These are phyloP conservation scores for Falco berigora DNA, from an alignment of 2,797 vertebrate genomes.

Conservation along the genomic window DNA sequence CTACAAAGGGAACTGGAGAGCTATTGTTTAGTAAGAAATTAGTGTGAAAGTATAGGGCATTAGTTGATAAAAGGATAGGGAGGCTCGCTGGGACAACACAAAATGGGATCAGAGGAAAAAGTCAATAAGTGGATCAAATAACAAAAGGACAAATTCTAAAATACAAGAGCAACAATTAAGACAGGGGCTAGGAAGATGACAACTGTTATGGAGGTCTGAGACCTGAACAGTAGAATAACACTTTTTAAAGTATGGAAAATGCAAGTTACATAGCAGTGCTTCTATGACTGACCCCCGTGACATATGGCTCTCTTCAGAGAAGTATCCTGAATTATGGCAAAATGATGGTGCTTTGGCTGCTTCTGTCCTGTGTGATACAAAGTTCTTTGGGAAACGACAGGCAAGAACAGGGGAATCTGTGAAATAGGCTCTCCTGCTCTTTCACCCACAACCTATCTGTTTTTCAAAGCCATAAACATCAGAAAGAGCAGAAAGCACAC, in stretches of 20 bases:
- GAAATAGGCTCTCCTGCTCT: background rate
- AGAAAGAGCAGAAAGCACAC: background rate
- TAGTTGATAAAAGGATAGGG: constrained; percentile 70
- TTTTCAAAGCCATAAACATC: background rate
- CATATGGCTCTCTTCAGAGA: background rate
- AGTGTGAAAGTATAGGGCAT: constrained; percentile 61
- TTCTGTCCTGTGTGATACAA: background rate
- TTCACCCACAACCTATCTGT: background rate
- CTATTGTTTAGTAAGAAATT: constrained; percentile 70
- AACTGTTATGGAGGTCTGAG: background rate
- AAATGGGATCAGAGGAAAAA: constrained; percentile 51
- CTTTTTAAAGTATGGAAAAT: background rate
- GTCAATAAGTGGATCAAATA: constrained; percentile 53
- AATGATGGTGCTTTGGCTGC: background rate
- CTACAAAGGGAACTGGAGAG: constrained; percentile 70
- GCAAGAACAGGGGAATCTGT: background rate
- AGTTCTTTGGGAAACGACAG: background rate
- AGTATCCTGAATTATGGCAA: background rate
- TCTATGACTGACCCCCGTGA: background rate
- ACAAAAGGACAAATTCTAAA: constrained; percentile 16
- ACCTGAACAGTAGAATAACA: background rate
- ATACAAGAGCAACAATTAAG: constrained; percentile 31
- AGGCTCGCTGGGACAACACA: background rate
- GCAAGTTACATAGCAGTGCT: background rate
- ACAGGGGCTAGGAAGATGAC: background rate